Evolutionary conservation across 1,140 invertebrate genomes (phyloP), one percentile per base, ranked within the genome.

Genomic region (Hypsibius dujardini): DNA sequence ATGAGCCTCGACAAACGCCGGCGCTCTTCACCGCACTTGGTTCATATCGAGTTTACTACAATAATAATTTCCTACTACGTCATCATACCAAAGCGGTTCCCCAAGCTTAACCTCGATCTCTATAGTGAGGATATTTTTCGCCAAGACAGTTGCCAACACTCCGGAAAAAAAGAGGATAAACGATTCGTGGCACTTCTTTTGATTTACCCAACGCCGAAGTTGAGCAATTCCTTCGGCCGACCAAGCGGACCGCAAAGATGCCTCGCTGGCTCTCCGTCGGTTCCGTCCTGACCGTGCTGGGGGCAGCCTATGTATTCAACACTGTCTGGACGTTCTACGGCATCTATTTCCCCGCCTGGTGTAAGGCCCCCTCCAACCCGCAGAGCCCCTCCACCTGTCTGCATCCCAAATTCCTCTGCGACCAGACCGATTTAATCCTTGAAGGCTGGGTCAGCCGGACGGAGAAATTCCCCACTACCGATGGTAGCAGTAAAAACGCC

Each of bases 301-400:
- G 62, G 42, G 42, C 42, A 42, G 62, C 62, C 62, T 67, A 67
- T 42, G 42, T 67, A 3, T 3, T 3, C 62, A 7, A 67, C 42
- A 67, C 62, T 42, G 42, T 67, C 45, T 67, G 42, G 7, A 67
- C 62, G 42, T 67, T 67, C 62, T 67, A 67, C 62, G 42, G 42
- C 62, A 67, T 67, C 42, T 67, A 67, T 67, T 67, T 67, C 62
- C 62, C 62, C 45, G 7, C 62, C 7, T 67, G 62, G 62, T 67
- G 62, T 42, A n/a, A n/a, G n/a, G n/a, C n/a, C n/a, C n/a, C n/a
- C n/a, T 14, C 7, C 3, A 14, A 12, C 12, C 12, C 62, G 12
- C 3, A 67, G n/a, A 7, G 7, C 3, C 12, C 42, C 62, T 14
- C 7, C 42, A 42, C 3, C 62, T 67, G 62, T 42, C 3, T 67